Conservation (phyloP, 2,113 vertebrate species). For the Psammodynastes pulverulentus region DNA sequence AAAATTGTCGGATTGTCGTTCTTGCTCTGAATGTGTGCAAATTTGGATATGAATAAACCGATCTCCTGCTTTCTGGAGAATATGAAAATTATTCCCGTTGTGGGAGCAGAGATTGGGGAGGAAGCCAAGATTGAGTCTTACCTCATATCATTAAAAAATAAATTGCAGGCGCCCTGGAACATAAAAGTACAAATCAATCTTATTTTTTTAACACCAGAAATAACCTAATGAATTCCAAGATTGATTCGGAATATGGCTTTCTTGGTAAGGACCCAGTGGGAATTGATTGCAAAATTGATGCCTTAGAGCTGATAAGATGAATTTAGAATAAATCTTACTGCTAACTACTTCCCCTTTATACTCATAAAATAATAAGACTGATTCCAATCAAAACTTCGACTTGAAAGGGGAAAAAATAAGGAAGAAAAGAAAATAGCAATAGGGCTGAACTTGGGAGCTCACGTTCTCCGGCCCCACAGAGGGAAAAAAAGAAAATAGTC, state of each 20-base stretch:
- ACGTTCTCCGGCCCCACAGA: constrained; percentile 48
- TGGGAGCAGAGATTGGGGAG: constrained; percentile 4
- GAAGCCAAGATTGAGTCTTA: constrained; percentile 66
- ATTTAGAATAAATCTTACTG: constrained; percentile 73
- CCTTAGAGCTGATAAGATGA: constrained; percentile 70
- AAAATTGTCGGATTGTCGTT: background rate
- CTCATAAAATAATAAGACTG: constrained; percentile 64
- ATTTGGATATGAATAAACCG: background rate
- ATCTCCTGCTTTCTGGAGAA: background rate
- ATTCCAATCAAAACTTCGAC: constrained; percentile 71
- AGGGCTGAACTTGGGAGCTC: constrained; percentile 59
- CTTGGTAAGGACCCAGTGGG: constrained; percentile 67
- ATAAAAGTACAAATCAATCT: constrained; percentile 74
- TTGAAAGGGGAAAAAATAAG: constrained; percentile 41
- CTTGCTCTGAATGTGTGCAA: background rate
- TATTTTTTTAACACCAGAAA: constrained; percentile 74
- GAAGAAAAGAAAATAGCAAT: constrained; percentile 45
- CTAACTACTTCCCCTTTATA: constrained; percentile 70
- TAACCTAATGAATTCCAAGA: constrained; percentile 73
- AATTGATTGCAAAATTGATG: constrained; percentile 73
- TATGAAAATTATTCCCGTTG: background rate
- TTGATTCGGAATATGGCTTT: constrained; percentile 70
- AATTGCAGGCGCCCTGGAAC: constrained; percentile 69
- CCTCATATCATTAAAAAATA: constrained; percentile 74
- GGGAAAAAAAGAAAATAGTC: constrained; percentile 47